Base-by-base conservation (phyloP, 2,888 invertebrate species). In the Drosophila paramelanica region DNA sequence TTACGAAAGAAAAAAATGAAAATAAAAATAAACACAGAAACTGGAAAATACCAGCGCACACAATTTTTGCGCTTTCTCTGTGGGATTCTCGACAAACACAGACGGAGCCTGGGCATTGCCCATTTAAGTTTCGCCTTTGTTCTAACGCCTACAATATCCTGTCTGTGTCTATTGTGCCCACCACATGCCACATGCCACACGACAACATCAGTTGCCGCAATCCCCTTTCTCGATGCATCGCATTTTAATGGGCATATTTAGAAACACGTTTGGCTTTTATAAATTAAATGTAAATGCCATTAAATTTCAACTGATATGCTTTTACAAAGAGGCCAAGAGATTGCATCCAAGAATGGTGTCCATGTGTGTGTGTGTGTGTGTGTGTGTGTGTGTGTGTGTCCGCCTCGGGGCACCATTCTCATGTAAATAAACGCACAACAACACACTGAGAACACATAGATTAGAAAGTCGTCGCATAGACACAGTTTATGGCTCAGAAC, bases 201-300 rank as follows among this genome's bases (percentile, higher is more conserved):
- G 43, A 39, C 49, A 50, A 33, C 41, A 43, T 27, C 51, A 45
- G 45, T 14, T 20, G 41, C 20, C 20, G 52, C 53, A 14, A 33
- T 41, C 43, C 55, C 23, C 59, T 14, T 42, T 53, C 20, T 42
- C 42, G 1, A n/a, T 27, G 31, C 52, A n/a, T 31, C 20, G 8
- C 52, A 42, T 42, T 61, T 66, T 55, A 72, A 77, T 72, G 77
- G 72, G 55, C 60, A 75, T 73, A 67, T 60, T 73, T 78, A 20
- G 59, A 83, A 84, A 86, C 87, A 86, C 75, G 89, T 85, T 75
- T 71, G 61, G 57, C 67, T 72, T 64, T 77, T 61, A 73, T 73
- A 88, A 88, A 88, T 85, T 86, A 65, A 83, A 88, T 85, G 78
- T 80, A 81, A 87, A 86, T 86, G 70, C 75, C 80, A 88, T 84